phyloP scores from a whole-genome alignment of 2,797 vertebrate species.

The Bryconaethiops microstoma region DNA sequence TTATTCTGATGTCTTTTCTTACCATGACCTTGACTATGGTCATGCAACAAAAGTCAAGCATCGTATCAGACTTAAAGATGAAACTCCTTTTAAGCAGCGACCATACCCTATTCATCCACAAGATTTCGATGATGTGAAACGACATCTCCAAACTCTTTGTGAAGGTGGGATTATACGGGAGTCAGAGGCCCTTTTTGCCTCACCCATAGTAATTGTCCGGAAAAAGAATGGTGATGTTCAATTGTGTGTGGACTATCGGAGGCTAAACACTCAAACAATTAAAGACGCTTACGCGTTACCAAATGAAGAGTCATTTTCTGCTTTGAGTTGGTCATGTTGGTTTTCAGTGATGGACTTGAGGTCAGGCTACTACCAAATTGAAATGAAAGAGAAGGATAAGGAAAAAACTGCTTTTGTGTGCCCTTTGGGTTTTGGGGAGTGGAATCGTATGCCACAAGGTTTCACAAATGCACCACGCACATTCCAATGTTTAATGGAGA shows the following conservation, averaged over 20 bases:
- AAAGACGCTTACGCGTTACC: too few relatives aligned
- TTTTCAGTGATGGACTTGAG: neutral
- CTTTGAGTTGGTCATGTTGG: too few relatives aligned
- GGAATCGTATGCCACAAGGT: too few relatives aligned
- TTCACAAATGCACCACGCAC: too few relatives aligned
- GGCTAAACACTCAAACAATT: neutral
- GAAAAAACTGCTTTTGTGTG: neutral
- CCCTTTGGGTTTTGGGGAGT: too few relatives aligned
- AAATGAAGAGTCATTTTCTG: too few relatives aligned
- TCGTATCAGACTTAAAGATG: neutral
- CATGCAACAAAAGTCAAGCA: neutral
- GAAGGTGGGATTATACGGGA: neutral
- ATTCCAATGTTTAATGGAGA: too few relatives aligned
- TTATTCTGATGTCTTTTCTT: too few relatives aligned
- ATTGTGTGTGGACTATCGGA: neutral
- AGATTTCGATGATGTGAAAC: neutral
- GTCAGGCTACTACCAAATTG: conserved; percentile 24
- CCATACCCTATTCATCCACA: neutral
- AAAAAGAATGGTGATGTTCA: neutral
- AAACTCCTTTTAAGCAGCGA: neutral
- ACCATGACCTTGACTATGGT: neutral
- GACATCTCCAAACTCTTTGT: neutral
- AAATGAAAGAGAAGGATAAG: conserved; percentile 4
- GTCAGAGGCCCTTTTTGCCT: neutral
- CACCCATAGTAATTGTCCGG: neutral